Percentiles rank a stretch among this genome's conserved stretches.
Evolutionary conservation across 2,888 invertebrate species (phyloP).

Genomic region (Formica aserva): DNA sequence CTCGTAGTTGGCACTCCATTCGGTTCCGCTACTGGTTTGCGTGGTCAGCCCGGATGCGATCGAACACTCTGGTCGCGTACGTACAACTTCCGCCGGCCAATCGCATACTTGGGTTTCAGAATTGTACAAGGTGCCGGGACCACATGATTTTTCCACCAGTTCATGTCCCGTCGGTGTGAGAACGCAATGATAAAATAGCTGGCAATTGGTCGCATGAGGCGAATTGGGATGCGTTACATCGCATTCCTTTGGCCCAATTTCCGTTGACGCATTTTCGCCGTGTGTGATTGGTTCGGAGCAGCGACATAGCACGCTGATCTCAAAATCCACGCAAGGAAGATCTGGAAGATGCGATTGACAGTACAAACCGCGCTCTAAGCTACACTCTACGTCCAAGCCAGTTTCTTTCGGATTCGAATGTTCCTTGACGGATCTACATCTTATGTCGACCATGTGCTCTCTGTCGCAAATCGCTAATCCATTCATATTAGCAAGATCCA

Average conservation of each 20-base stretch:
- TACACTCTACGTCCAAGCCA: constrained; percentile 92
- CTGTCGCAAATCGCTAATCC: constrained; percentile 88
- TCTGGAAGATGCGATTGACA: constrained; percentile 87
- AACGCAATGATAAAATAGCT: constrained; percentile 90
- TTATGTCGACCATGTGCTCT: constrained; percentile 90
- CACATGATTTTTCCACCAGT: constrained; percentile 90
- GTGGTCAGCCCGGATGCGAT: constrained; percentile 68
- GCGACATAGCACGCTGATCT: constrained; percentile 91
- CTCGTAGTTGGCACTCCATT: constrained; percentile 48
- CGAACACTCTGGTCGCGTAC: constrained; percentile 88
- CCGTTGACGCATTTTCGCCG: constrained; percentile 12
- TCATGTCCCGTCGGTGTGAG: constrained; percentile 85
- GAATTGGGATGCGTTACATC: constrained; percentile 87
- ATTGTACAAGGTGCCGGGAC: constrained; percentile 89
- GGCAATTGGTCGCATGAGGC: constrained; percentile 89
- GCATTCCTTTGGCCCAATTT: constrained; percentile 67
- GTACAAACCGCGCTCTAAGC: constrained; percentile 90
- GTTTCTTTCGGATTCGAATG: constrained; percentile 90
- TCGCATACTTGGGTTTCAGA: constrained; percentile 89
- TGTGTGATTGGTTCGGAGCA: constrained; percentile 84
- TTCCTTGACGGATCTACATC: constrained; percentile 90
- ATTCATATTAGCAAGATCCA: constrained; percentile 86
- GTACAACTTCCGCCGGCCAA: constrained; percentile 88
- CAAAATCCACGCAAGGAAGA: constrained; percentile 91
- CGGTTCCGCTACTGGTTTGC: constrained; percentile 17